phyloP scores from a whole-genome alignment of 2,888 invertebrate genomes.

The Apodemia mormo region DNA sequence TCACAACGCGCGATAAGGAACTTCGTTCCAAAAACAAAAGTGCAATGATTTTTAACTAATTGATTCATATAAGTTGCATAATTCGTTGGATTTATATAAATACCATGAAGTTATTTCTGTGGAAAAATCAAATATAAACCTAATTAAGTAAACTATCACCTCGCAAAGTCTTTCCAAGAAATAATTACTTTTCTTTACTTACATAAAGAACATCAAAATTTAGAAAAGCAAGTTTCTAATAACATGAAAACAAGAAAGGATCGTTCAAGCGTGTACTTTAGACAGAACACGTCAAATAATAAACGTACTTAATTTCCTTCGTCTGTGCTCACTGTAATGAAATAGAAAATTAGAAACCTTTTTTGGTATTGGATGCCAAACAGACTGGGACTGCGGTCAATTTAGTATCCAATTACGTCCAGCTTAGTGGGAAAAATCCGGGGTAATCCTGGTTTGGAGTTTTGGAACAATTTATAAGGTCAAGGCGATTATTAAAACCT shows the following conservation, averaged over 20 bases:
- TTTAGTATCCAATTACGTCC: conserved; percentile 79
- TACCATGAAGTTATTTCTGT: no score
- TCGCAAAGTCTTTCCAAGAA: not conserved
- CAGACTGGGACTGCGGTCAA: conserved; percentile 62
- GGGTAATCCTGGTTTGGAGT: conserved; percentile 63
- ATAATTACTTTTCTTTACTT: not conserved
- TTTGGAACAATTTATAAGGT: conserved; percentile 43
- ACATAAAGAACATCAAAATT: not conserved
- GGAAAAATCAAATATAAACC: no score
- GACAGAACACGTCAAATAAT: conserved; percentile 17
- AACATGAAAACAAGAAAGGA: not conserved
- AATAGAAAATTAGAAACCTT: conserved; percentile 52
- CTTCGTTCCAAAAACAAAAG: no score
- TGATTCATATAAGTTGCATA: no score
- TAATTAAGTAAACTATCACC: no score
- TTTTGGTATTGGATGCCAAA: conserved; percentile 50
- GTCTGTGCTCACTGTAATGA: conserved; percentile 19
- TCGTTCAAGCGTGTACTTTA: conserved; percentile 8
- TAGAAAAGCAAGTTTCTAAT: not conserved
- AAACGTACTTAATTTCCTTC: conserved; percentile 17
- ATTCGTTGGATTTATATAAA: no score
- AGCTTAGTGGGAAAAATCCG: conserved; percentile 77
- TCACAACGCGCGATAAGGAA: no score
- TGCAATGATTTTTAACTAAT: no score
- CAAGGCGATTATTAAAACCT: not conserved